phyloP scores from a whole-genome alignment of 2,797 vertebrate genomes.

The Rachycentron canadum region DNA sequence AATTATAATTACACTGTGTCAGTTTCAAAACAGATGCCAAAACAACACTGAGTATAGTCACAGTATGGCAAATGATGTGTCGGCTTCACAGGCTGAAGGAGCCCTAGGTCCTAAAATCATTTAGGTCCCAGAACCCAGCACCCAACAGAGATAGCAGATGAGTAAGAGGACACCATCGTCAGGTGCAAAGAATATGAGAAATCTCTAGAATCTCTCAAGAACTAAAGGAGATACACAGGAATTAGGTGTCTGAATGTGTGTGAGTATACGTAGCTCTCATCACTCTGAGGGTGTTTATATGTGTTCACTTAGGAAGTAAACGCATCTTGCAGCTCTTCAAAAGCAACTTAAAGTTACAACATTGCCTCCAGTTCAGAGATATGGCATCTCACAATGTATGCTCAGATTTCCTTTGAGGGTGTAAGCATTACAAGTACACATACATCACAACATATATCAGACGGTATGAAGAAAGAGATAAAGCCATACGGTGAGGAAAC shows the following conservation, averaged over 20 bases:
- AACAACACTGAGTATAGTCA: background rate
- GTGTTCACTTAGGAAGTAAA: background rate
- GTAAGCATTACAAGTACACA: background rate
- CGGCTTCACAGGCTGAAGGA: background rate
- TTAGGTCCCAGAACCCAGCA: slow-evolving; percentile 18
- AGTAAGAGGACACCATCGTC: slow-evolving; percentile 2
- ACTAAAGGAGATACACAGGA: background rate
- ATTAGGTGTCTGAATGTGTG: background rate
- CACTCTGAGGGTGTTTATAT: background rate
- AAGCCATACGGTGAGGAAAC: background rate
- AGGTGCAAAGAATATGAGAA: slow-evolving; percentile 8
- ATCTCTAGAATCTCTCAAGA: slow-evolving; percentile 4
- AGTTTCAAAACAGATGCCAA: background rate
- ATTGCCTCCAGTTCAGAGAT: background rate
- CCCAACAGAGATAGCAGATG: slow-evolving; percentile 3
- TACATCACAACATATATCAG: background rate
- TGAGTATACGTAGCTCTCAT: background rate
- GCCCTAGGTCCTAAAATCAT: background rate
- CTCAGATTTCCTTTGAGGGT: background rate
- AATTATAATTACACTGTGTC: too few relatives aligned
- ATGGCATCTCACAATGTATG: background rate
- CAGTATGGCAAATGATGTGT: slow-evolving; percentile 5
- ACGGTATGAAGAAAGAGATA: background rate
- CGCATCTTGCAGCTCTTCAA: background rate
- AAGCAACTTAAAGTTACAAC: slow-evolving; percentile 5